Percentiles rank a stretch among this genome's conserved stretches.
Evolutionary conservation across 2,888 invertebrate species (phyloP).

Genomic region (Helicoverpa assulta): DNA sequence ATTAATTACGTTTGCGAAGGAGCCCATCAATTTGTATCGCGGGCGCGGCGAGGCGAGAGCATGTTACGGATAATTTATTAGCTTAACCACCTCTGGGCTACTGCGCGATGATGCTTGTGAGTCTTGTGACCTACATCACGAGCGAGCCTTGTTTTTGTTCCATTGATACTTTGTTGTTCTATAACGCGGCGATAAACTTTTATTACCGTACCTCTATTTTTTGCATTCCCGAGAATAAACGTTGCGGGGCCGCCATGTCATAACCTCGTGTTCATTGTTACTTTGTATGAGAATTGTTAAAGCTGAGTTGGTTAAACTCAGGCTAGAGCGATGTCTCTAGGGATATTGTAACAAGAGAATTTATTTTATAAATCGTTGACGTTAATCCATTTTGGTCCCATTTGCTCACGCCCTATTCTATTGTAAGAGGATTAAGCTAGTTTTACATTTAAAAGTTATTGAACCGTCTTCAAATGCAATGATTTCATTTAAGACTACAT

Average conservation of each 20-base stretch:
- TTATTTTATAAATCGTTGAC: constrained; percentile 73
- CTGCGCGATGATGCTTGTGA: constrained; percentile 63
- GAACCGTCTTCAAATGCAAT: constrained; percentile 21
- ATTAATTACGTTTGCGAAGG: constrained; percentile 72
- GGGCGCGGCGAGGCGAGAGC: constrained; percentile 56
- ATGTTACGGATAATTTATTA: constrained; percentile 72
- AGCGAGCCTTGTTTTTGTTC: constrained; percentile 61
- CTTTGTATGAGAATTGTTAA: constrained; percentile 60
- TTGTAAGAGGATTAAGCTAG: constrained; percentile 54
- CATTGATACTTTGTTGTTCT: constrained; percentile 62
- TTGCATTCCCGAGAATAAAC: constrained; percentile 58
- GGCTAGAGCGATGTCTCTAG: constrained; percentile 41
- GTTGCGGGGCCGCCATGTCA: constrained; percentile 45
- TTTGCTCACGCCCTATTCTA: constrained; percentile 73
- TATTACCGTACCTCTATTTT: constrained; percentile 62
- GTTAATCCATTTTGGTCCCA: constrained; percentile 79
- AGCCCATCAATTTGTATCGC: constrained; percentile 71
- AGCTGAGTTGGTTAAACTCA: constrained; percentile 61
- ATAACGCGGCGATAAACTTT: constrained; percentile 63
- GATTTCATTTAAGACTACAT: neutral
- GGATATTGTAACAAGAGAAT: constrained; percentile 52
- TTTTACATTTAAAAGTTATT: constrained; percentile 28
- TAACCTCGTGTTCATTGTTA: constrained; percentile 63
- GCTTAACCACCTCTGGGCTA: constrained; percentile 67
- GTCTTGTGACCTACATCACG: constrained; percentile 67